Conservation (phyloP, 2,888 invertebrate species). For the Chloromyia formosa region DNA sequence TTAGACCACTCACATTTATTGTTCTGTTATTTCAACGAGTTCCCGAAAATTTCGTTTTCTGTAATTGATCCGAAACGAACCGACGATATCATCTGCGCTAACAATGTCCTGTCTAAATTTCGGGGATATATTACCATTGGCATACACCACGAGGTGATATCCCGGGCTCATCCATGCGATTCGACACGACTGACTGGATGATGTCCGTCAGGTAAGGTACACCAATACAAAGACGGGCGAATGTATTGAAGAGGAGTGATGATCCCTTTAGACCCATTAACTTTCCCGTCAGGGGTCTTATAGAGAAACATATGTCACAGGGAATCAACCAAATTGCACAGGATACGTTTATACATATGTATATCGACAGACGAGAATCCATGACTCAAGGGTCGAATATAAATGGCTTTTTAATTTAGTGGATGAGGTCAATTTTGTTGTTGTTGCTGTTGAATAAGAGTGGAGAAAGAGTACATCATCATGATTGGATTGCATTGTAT, state of each 20-base stretch:
- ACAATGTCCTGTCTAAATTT: constrained; percentile 15
- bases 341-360: background rate
- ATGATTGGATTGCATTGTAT: constrained; percentile 22
- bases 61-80: constrained; percentile 19
- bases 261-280: constrained; percentile 50
- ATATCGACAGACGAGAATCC: background rate
- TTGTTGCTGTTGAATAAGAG: background rate
- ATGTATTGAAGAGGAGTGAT: constrained; percentile 44
- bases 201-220: constrained; percentile 41
- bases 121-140: constrained; percentile 16
- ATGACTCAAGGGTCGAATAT: constrained; percentile 43
- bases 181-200: background rate
- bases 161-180: background rate
- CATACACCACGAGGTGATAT: constrained; percentile 16
- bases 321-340: constrained; percentile 50
- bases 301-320: constrained; percentile 51
- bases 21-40: constrained; percentile 17
- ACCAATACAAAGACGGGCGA: background rate
- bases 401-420: constrained; percentile 53
- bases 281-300: constrained; percentile 49
- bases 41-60: constrained; percentile 3
- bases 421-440: constrained; percentile 49
- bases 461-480: background rate
- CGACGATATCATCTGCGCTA: constrained; percentile 5
- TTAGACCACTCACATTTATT: constrained; percentile 24